These are phyloP conservation scores for Actinia equina DNA, from an alignment of 64 coral and sea anemone genomes.

Conservation along the genomic window DNA sequence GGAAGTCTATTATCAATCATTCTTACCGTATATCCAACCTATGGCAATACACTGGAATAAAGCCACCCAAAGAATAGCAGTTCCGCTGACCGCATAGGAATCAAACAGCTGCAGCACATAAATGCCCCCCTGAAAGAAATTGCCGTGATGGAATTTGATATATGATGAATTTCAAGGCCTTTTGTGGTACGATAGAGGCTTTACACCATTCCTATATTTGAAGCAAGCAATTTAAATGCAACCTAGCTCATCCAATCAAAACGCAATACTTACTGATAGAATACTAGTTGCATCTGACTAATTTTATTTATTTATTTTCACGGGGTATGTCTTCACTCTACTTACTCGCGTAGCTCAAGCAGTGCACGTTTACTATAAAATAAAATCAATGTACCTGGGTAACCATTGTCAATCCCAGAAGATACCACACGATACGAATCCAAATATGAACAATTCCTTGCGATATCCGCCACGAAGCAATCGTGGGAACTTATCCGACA, in stretches of 20 bases:
- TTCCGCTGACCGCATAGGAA: slow-evolving; percentile 53
- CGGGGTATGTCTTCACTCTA: no score
- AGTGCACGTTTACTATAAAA: no score
- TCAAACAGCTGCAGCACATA: slow-evolving; percentile 72
- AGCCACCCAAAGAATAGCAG: slow-evolving; percentile 50
- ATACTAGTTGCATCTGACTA: no score
- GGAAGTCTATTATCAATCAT: neutral
- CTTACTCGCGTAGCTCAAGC: no score
- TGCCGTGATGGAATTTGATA: no score
- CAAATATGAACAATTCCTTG: slow-evolving; percentile 70
- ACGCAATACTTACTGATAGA: no score
- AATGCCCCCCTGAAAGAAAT: slow-evolving; percentile 50
- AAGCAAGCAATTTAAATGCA: no score
- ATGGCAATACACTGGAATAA: slow-evolving; percentile 55
- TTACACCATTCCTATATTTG: no score
- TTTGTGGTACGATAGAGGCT: no score
- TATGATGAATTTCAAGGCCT: no score
- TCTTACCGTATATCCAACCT: slow-evolving; percentile 71
- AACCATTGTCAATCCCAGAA: slow-evolving; percentile 77
- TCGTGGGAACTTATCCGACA: slow-evolving; percentile 65
- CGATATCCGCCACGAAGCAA: slow-evolving; percentile 50
- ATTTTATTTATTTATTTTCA: no score
- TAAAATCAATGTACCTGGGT: slow-evolving; percentile 48
- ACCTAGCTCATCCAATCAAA: no score
- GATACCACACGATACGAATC: slow-evolving; percentile 51